Conservation (phyloP, 2,797 vertebrate species). For the Mormyrus hasselquistii region DNA sequence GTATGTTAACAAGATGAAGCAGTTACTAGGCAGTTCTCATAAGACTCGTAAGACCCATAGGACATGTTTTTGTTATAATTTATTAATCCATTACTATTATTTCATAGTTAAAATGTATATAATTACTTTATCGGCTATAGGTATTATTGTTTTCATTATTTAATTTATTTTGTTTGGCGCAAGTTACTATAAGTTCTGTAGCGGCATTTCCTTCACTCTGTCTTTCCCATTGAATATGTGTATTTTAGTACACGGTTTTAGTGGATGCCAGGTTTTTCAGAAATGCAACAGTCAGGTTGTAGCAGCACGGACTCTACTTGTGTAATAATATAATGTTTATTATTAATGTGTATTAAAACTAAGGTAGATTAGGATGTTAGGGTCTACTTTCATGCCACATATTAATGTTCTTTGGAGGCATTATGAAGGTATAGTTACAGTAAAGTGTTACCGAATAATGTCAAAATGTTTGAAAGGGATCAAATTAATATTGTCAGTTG, state of each 20-base stretch:
- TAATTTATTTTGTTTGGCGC: too few relatives aligned
- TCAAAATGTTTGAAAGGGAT: not conserved
- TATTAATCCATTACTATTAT: not conserved
- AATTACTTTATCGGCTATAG: not conserved
- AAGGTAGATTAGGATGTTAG: not conserved
- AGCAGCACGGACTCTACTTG: not conserved
- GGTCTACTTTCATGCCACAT: not conserved
- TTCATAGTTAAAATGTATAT: not conserved
- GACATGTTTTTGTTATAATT: not conserved
- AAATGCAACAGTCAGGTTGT: not conserved
- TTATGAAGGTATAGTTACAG: not conserved
- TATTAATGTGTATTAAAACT: not conserved
- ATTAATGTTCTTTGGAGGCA: not conserved
- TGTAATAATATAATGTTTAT: not conserved
- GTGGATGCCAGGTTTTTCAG: not conserved
- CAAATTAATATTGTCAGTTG: not conserved
- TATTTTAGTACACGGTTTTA: not conserved
- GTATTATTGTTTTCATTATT: not conserved
- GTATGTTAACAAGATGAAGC: not conserved
- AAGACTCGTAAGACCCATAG: not conserved
- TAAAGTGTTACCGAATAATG: not conserved
- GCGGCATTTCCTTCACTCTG: not conserved
- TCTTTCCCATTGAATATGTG: not conserved
- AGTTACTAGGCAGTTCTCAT: not conserved
- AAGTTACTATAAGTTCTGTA: not conserved